Conservation (phyloP, 1,140 invertebrate species). For the Mizuhopecten yessoensis region DNA sequence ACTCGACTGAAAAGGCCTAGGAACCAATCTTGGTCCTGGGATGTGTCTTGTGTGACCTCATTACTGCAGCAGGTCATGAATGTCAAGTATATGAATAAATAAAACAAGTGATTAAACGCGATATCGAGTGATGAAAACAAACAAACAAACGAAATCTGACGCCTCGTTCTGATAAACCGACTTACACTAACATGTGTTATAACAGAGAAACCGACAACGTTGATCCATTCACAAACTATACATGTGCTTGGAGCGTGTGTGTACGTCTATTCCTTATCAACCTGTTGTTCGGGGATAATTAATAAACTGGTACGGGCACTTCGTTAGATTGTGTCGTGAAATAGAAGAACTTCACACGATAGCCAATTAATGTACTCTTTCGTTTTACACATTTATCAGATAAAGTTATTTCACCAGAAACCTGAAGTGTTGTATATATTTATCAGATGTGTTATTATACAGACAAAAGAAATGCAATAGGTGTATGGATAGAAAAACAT, state of each 20-base stretch:
- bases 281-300: background rate
- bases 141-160: constrained; percentile 34
- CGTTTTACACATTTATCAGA: background rate
- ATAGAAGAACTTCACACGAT: constrained; percentile 27
- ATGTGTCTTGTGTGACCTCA: constrained; percentile 12
- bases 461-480: too few relatives aligned
- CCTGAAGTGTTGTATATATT: background rate
- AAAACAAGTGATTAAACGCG: constrained; percentile 38
- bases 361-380: background rate
- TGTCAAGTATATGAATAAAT: constrained; percentile 40
- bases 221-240: background rate
- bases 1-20: background rate
- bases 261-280: background rate
- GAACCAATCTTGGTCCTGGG: background rate
- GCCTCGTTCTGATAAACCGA: background rate
- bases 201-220: background rate
- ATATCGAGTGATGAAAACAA: constrained; percentile 39
- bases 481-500: too few relatives aligned
- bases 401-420: background rate
- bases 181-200: background rate
- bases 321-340: constrained; percentile 9
- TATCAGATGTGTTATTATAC: background rate
- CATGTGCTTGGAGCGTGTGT: constrained; percentile 8
- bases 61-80: constrained; percentile 9
- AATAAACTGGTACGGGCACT: background rate